A percentile compares a stretch with the other conserved stretches of the same genome.
phyloP scores from a whole-genome alignment of 1,140 invertebrate genomes.

The Oreohelix idahoensis region DNA sequence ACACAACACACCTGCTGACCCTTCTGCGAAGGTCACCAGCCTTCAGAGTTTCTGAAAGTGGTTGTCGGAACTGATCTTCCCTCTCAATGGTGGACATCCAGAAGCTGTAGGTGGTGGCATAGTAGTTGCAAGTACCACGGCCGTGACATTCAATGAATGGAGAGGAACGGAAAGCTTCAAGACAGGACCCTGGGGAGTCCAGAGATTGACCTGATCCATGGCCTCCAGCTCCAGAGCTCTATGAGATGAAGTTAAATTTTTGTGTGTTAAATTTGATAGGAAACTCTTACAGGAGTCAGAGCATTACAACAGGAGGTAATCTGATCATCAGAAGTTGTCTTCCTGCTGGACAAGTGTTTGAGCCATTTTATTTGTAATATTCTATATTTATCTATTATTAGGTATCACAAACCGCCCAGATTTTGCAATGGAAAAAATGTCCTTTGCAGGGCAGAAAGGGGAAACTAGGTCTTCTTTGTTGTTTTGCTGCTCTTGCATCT shows the following conservation, averaged over 20 bases:
- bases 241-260: slow-evolving; percentile 20
- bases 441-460: too few species aligned
- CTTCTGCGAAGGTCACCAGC: slow-evolving; percentile 85
- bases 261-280: too few species aligned
- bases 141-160: slow-evolving; percentile 92
- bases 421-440: too few species aligned
- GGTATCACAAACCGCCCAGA: too few species aligned
- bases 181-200: slow-evolving; percentile 93
- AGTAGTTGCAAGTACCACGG: slow-evolving; percentile 71
- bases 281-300: too few species aligned
- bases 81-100: slow-evolving; percentile 95
- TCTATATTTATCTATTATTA: too few species aligned
- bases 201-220: slow-evolving; percentile 94
- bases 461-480: too few species aligned
- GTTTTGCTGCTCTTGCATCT: too few species aligned
- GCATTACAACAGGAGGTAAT: too few species aligned
- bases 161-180: slow-evolving; percentile 94
- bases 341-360: too few species aligned
- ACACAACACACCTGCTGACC: slow-evolving; percentile 96
- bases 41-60: slow-evolving; percentile 93
- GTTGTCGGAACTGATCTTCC: slow-evolving; percentile 84
- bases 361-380: too few species aligned
- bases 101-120: slow-evolving; percentile 86
- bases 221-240: slow-evolving; percentile 88
- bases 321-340: too few species aligned